Base-by-base conservation (phyloP, 1,140 invertebrate genomes). In the Drosophila nigromelanica region DNA sequence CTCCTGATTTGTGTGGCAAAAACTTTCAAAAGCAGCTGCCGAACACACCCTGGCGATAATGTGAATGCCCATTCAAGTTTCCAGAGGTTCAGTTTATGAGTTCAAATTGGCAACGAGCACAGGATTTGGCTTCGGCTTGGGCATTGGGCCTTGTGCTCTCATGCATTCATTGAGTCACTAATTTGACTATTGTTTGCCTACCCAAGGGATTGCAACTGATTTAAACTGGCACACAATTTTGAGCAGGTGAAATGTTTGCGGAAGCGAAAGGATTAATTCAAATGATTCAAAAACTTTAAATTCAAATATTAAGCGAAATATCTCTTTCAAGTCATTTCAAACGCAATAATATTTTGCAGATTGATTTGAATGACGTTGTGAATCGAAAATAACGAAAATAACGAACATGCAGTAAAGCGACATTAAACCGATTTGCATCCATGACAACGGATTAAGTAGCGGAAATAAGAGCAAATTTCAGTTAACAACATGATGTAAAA, bases 101-200 rank as follows among this genome's bases (percentile, higher is more conserved):
- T 37, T 67, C 8, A 59, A 47, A 33, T 40, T 68, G 43, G n/a
- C n/a, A n/a, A 27, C 37, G 35, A 5, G 14, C n/a, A 27, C 14
- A 18, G 14, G n/a, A 7, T 18, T 50, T 55, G 40, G 42, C 43
- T 35, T 48, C 18, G 27, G 10, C 24, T 30, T 55, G n/a, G 18
- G 60, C 27, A 43, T 59, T 15, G 30, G 35, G 40, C 52, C 33
- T n/a, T 64, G 52, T 43, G 42, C 68, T 50, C 35, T 64, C 68
- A 71, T 50, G 61, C 68, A 71, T 71, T 66, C 45, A 51, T 56
- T 66, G 52, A 73, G 51, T 60, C 56, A 73, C 66, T 73, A 73
- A 73, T 73, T 73, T 69, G 51, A 30, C 71, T 62, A 69, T 73
- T 73, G 71, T 73, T 56, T 50, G 63, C n/a, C 33, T 10, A 33